phyloP scores from a whole-genome alignment of 2,797 vertebrate species.

The Telmatherina bonti region DNA sequence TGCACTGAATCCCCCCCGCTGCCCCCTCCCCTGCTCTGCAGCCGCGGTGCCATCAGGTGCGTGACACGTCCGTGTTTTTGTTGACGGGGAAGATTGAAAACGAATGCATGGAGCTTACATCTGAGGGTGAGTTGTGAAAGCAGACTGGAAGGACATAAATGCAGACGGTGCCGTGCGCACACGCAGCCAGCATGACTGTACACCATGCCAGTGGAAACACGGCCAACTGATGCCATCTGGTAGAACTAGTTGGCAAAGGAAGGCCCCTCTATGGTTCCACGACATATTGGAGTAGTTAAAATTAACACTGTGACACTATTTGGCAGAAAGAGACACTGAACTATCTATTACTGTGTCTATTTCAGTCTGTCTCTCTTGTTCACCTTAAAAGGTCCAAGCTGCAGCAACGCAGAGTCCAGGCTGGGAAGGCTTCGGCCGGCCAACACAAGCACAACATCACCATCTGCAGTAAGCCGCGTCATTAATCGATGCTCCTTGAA shows the following conservation, averaged over 20 bases:
- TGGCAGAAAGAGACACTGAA: conserved; percentile 76
- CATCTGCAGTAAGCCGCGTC: too few species aligned
- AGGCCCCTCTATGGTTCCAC: conserved; percentile 73
- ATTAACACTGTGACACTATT: conserved; percentile 87
- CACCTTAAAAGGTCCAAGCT: conserved; percentile 42
- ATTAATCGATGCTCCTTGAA: conserved; percentile 1
- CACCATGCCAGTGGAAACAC: conserved; percentile 73
- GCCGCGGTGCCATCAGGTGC: not conserved
- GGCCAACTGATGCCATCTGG: conserved; percentile 86
- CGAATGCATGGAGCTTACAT: not conserved
- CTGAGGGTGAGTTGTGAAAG: conserved; percentile 1
- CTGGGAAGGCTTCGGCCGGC: not conserved
- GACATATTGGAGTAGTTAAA: conserved; percentile 87
- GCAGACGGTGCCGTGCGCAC: conserved; percentile 42
- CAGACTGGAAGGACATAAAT: conserved; percentile 53
- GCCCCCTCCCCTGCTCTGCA: conserved; percentile 4
- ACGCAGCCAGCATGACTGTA: conserved; percentile 71
- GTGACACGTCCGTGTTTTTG: not conserved
- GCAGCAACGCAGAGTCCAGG: not conserved
- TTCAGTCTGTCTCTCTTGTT: conserved; percentile 55
- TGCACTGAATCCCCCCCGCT: not conserved
- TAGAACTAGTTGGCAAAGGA: conserved; percentile 82
- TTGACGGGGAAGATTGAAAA: conserved; percentile 18
- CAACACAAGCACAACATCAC: not conserved
- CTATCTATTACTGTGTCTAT: conserved; percentile 74